Base-by-base conservation (phyloP, 2,113 vertebrate genomes). In the Rhinogobius similis region DNA sequence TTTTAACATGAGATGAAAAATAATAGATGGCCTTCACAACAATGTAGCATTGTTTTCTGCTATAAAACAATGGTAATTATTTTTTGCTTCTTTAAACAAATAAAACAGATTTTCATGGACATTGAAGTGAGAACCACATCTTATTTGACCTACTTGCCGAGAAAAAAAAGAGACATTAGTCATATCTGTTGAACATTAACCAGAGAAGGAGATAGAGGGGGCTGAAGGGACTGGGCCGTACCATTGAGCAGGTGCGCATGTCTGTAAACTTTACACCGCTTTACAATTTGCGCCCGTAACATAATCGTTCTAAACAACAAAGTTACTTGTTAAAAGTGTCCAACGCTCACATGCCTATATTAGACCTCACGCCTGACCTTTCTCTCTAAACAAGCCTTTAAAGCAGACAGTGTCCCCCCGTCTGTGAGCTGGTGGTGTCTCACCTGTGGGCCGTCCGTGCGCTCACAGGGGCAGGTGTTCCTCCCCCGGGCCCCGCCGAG, bases 371-470 rank as follows among this genome's bases (percentile, higher is more conserved):
- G 20, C 2, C 26, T 5, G 1, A 18, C 16, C 7, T 0, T 14
- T 0, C 0, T 14, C 43, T 63, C 14, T 50, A 46, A 73, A 20
- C 2, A 24, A 14, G 52, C 2, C 0, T 6, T 20, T 26, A 5
- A 18, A 36, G 24, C 0, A 0, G 4, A 6, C 1, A 9, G 13
- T 24, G 2, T 29, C 74, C 32, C 70, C 52, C 53, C 55, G 23
- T 23, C 79, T 66, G 27, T 24, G 55, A 71, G 81, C 48, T 2
- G 44, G 61, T 39, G 27, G 2, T 0, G 0, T 9, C 26, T 76
- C 80, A 91, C 88, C 89, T 91, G 89, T 78, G 44, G 62, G 50
- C 67, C 59, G 56, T 23, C 65, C 59, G 56, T 23, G 9, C 26
- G 0, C 7, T 41, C 66, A 32, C 44, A 46, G 62, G 68, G 67